Base-by-base conservation (phyloP, 2,113 vertebrate species). In the Noturus placidus region DNA sequence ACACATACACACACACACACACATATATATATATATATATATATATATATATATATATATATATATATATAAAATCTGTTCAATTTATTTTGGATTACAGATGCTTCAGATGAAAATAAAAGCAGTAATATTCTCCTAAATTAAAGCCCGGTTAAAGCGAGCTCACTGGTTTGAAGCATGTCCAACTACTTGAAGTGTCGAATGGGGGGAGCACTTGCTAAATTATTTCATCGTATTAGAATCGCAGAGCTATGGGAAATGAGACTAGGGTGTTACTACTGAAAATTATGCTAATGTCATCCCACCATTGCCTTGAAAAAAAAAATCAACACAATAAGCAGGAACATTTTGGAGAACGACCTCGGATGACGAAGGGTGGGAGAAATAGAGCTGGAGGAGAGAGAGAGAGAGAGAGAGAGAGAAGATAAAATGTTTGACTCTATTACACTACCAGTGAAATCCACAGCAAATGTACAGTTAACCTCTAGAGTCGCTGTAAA, bases 181-280 rank as follows among this genome's bases (percentile, higher is more conserved):
- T 57, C 77, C 54, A 52, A 59, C 54, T 50, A 52, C 63, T 72
- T 84, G 46, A 82, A 38, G 82, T 76, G 67, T 87, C 38, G 27
- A 76, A 63, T 22, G 86, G 50, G 77, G 86, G 86, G 92, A 94
- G 94, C 93, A 93, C 94, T 95, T 92, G 92, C 93, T 94, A 94
- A 94, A 94, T 95, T 92, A 93, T 94, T 94, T 95, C 93, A 95
- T 94, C 94, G 93, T 93, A 93, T 94, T 94, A 93, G 93, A 94
- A 94, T 91, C 90, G 89, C 92, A 91, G 91, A 93, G 93, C 89
- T 35, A 92, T 94, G 92, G 93, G 93, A 94, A 93, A 93, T 91
- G 92, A 88, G 91, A 90, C 89, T 91, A 89, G 93, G 93, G 93
- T 94, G 94, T 91, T 88, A 92, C 93, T 92, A 91, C 92, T 92